Conservation (phyloP, 2,113 vertebrate species). For the Tylochromis polylepis region DNA sequence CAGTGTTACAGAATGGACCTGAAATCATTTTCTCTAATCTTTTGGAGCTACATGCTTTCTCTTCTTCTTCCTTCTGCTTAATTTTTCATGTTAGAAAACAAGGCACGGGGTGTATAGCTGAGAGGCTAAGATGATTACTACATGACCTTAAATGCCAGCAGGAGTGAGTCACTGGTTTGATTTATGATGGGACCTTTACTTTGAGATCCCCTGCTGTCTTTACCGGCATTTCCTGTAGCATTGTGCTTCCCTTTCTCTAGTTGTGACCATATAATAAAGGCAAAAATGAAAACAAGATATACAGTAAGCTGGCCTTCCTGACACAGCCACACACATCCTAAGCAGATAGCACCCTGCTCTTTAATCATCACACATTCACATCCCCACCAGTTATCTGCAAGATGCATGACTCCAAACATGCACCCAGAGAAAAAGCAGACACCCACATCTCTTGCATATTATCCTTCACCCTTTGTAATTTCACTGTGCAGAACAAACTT, state of each 20-base stretch:
- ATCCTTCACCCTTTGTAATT: slow-evolving; percentile 6
- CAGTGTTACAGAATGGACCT: neutral
- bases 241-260: neutral
- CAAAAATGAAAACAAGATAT: neutral
- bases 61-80: neutral
- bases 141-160: neutral
- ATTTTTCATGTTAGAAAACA: neutral
- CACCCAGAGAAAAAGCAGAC: slow-evolving; percentile 21
- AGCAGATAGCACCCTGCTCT: slow-evolving; percentile 32
- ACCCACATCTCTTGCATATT: slow-evolving; percentile 17
- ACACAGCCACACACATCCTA: neutral
- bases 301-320: neutral
- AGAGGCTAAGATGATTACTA: neutral
- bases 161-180: neutral
- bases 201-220: neutral
- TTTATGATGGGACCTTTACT: neutral
- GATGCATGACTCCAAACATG: slow-evolving; percentile 29
- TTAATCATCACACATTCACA: slow-evolving; percentile 72
- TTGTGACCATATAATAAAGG: neutral
- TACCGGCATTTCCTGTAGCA: neutral
- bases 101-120: neutral
- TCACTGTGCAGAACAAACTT: neutral
- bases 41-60: neutral
- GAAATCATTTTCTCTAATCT: neutral
- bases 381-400: slow-evolving; percentile 44